Percentiles rank a stretch among this genome's conserved stretches.
phyloP scores from a whole-genome alignment of 2,888 invertebrate species.

The Heliothis peltigera region DNA sequence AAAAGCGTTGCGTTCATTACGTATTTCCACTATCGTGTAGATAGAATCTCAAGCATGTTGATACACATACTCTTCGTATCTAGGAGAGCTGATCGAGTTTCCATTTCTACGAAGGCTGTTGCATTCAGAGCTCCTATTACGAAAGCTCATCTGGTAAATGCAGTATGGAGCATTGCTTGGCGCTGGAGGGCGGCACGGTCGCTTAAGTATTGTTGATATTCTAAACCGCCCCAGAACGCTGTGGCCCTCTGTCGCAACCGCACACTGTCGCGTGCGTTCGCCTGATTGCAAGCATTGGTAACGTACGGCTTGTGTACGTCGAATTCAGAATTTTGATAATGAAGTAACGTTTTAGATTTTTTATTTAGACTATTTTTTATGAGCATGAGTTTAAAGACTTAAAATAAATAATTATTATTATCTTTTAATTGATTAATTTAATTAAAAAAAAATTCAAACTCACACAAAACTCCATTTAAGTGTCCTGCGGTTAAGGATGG shows the following conservation, averaged over 20 bases:
- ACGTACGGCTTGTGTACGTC: slow-evolving; percentile 64
- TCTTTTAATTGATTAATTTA: no score
- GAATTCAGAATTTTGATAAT: slow-evolving; percentile 52
- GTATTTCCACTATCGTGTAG: slow-evolving; percentile 44
- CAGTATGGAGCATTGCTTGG: slow-evolving; percentile 72
- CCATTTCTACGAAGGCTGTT: slow-evolving; percentile 71
- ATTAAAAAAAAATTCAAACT: no score
- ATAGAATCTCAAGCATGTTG: slow-evolving; percentile 53
- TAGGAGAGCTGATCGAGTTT: slow-evolving; percentile 74
- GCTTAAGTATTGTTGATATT: slow-evolving; percentile 86
- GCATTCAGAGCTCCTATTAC: slow-evolving; percentile 78
- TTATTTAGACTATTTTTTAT: background rate
- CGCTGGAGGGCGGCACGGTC: slow-evolving; percentile 73
- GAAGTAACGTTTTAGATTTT: background rate
- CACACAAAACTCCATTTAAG: no score
- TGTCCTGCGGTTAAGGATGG: no score
- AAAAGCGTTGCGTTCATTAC: slow-evolving; percentile 44
- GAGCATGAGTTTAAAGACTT: no score
- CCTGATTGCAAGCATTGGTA: slow-evolving; percentile 81
- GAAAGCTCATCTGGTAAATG: slow-evolving; percentile 86
- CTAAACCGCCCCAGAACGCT: slow-evolving; percentile 79
- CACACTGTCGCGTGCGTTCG: slow-evolving; percentile 81
- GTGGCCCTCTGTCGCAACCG: slow-evolving; percentile 79
- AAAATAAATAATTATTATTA: no score
- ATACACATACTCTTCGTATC: slow-evolving; percentile 59